These are phyloP conservation scores for Mesocricetus auratus DNA, from an alignment of 2,113 vertebrate genomes.

Conservation along the genomic window DNA sequence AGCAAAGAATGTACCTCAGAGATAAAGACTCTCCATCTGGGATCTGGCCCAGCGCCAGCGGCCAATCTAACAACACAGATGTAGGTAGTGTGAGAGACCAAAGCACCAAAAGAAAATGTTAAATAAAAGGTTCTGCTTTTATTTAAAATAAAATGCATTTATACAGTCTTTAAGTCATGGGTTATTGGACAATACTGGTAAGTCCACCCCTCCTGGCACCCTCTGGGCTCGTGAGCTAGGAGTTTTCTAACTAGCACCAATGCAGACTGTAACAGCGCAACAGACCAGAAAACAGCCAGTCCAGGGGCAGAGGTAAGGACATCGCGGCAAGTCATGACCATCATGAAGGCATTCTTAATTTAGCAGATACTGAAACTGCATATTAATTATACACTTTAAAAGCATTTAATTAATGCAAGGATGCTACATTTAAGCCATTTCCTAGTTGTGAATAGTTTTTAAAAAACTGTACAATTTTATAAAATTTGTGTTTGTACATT, in stretches of 20 bases:
- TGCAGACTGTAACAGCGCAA: conserved; percentile 59
- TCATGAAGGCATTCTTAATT: conserved; percentile 81
- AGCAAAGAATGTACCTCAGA: neutral
- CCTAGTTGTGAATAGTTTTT: conserved; percentile 85
- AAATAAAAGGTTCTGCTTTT: conserved; percentile 91
- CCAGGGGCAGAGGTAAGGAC: conserved; percentile 70
- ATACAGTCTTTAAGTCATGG: conserved; percentile 86
- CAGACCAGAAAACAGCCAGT: conserved; percentile 51
- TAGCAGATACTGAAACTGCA: conserved; percentile 79
- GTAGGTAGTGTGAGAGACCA: conserved; percentile 15
- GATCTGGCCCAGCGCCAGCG: neutral
- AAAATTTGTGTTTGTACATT: conserved; percentile 99
- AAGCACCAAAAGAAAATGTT: conserved; percentile 74
- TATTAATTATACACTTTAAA: conserved; percentile 80
- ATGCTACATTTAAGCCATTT: conserved; percentile 82
- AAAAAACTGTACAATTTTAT: conserved; percentile 98
- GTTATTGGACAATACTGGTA: conserved; percentile 80
- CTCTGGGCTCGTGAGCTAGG: conserved; percentile 54
- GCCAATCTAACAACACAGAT: neutral
- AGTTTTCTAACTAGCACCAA: conserved; percentile 77
- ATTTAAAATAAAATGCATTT: conserved; percentile 94
- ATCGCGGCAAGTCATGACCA: conserved; percentile 76
- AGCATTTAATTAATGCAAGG: conserved; percentile 84
- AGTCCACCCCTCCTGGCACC: conserved; percentile 61
- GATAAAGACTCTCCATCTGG: neutral